phyloP scores from a whole-genome alignment of 2,113 vertebrate species.

The Promerops cafer region DNA sequence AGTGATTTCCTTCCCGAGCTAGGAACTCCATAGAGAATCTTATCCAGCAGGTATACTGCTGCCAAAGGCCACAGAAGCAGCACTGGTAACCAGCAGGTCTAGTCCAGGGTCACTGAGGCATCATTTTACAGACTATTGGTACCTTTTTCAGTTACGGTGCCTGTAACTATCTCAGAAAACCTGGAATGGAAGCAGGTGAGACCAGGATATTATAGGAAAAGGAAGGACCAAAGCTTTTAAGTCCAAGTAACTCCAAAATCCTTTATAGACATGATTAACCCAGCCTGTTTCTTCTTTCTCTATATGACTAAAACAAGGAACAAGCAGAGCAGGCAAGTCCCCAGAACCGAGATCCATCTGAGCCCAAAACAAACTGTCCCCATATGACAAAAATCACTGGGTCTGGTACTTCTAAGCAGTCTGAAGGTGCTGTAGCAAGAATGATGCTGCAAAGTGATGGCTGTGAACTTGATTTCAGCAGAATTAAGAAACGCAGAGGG shows the following conservation, averaged over 20 bases:
- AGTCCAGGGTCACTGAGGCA: background rate
- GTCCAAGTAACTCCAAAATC: background rate
- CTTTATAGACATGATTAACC: background rate
- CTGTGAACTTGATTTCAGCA: background rate
- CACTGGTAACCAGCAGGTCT: background rate
- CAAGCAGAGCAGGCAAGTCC: background rate
- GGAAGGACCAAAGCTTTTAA: background rate
- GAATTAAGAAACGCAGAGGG: background rate
- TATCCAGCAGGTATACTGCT: background rate
- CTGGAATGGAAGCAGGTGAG: background rate
- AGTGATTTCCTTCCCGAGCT: background rate
- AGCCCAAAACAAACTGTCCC: background rate
- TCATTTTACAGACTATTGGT: background rate
- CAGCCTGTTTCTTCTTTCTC: background rate
- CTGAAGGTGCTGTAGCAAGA: background rate
- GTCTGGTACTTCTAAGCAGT: background rate
- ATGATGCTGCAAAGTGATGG: background rate
- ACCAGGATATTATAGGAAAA: background rate
- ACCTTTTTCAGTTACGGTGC: background rate
- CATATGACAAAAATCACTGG: background rate
- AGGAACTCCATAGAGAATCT: background rate
- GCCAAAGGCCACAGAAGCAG: background rate
- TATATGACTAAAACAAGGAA: background rate
- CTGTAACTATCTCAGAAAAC: background rate
- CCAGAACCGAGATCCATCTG: background rate